Evolutionary conservation across 2,797 vertebrate species (phyloP), one percentile per base, ranked within the genome.

Genomic region (Triplophysa yarkandensis): DNA sequence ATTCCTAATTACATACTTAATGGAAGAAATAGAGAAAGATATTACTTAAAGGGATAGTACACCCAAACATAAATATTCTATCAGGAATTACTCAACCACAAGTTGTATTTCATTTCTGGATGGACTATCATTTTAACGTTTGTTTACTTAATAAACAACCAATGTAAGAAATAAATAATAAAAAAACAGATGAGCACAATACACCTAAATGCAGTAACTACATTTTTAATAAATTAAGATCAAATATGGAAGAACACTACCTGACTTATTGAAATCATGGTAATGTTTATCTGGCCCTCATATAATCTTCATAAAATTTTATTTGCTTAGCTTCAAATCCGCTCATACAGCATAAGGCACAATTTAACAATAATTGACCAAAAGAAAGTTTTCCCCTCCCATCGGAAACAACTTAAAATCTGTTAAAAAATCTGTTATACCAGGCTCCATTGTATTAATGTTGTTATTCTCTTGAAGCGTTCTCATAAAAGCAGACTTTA

Each of bases 401-500:
- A 25, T 58, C 19, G 55, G 28, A 32, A 32, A 32, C 17, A 32
- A 55, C 52, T 55, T 54, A 54, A 57, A 57, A 58, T 57, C 54
- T n/a, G 16, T 28, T 30, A 57, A 28, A 39, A 27, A 30, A 57
- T 57, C 25, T 17, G 4, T 41, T 30, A 41, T 4, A 13, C 2
- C 10, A 8, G 8, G 25, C 25, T 73, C 48, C 44, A 17, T 28
- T 23, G 34, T 73, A 55, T 72, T 62, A 32, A 9, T 58, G 30
- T 5, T 52, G 32, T 52, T 30, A 43, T 65, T 36, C 41, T 60
- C 54, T 43, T 32, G 6, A 44, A 69, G 27, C 57, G 6, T 19
- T 62, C 46, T 52, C 46, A 30, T 64, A 30, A 72, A 41, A 52
- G 34, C 23, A 39, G 23, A 17, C 9, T 60, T 17, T 14, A 34